Evolutionary conservation across 2,888 invertebrate species (phyloP).

Genomic region (Pedicia rivosa): DNA sequence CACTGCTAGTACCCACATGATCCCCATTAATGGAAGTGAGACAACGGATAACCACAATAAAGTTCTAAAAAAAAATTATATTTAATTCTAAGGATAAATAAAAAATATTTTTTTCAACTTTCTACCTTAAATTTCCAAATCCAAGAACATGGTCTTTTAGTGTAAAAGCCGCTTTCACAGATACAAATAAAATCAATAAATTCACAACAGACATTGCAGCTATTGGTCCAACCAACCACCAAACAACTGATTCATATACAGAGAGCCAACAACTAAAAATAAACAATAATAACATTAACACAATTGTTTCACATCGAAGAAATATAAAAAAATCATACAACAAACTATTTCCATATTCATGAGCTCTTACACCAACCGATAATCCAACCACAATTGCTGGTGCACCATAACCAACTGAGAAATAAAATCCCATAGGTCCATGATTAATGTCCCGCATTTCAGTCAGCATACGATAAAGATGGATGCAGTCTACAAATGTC

Average conservation of each 20-base stretch:
- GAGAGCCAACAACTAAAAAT: constrained; percentile 81
- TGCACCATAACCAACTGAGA: constrained; percentile 79
- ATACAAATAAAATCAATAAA: constrained; percentile 64
- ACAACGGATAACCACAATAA: constrained; percentile 76
- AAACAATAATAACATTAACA: constrained; percentile 5
- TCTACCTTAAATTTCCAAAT: constrained; percentile 59
- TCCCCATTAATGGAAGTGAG: constrained; percentile 66
- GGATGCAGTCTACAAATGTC: constrained; percentile 84
- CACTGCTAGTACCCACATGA: constrained; percentile 74
- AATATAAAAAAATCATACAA: constrained; percentile 44
- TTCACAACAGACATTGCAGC: constrained; percentile 62
- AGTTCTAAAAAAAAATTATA: constrained; percentile 36
- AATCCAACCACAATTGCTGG: constrained; percentile 84
- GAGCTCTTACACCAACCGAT: constrained; percentile 81
- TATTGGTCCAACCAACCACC: constrained; percentile 89
- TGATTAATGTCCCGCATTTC: constrained; percentile 94
- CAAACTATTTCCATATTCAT: constrained; percentile 86
- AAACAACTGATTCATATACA: constrained; percentile 82
- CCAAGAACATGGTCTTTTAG: constrained; percentile 80
- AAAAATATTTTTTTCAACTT: neutral
- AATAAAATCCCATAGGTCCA: constrained; percentile 84
- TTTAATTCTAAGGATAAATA: neutral
- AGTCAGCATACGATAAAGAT: constrained; percentile 83
- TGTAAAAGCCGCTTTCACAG: constrained; percentile 80
- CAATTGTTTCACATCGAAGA: constrained; percentile 5